Evolutionary conservation across 2,113 vertebrate genomes (phyloP), one percentile per base, ranked within the genome.

Genomic region (Brachyistius frenatus): DNA sequence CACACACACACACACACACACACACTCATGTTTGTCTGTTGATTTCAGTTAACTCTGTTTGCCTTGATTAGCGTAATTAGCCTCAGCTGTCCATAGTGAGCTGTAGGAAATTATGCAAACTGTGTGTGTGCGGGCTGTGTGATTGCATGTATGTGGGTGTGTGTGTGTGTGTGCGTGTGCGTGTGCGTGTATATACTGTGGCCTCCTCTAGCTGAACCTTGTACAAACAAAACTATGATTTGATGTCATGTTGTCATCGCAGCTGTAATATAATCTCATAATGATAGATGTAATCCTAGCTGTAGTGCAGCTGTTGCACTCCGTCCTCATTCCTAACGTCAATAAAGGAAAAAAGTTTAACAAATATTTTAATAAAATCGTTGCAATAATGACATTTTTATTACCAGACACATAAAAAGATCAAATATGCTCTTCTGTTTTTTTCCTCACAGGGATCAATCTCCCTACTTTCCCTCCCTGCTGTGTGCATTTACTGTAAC

Each of bases 101-200:
- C 71, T 80, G 64, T 81, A 78, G 80, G 82, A 75, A 86, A 89
- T 80, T 63, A 67, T 78, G 78, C 68, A 64, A 60, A 57, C 14
- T 69, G 6, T 62, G n/a, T 2, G n/a, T 56, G 37, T 41, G 32
- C 23, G 39, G 47, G 15, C 5, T 54, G 7, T 5, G 16, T 11
- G 14, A 32, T 41, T 67, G 58, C 56, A 8, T 73, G 37, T 54
- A 14, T 44, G 14, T 39, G 7, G 76, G 47, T 41, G 53, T 39
- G 5, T 66, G 49, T 81, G 41, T 35, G 35, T 58, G 41, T 37
- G 30, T 23, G 14, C 54, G 2, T 55, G n/a, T 60, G 10, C 52
- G 65, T 41, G 30, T 64, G 50, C 50, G n/a, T 81, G 55, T 64
- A 14, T 53, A 5, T 13, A 35, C 4, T 67, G 44, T 79, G 64